Base-by-base conservation (phyloP, 2,797 vertebrate genomes). In the Cyclopterus lumpus region DNA sequence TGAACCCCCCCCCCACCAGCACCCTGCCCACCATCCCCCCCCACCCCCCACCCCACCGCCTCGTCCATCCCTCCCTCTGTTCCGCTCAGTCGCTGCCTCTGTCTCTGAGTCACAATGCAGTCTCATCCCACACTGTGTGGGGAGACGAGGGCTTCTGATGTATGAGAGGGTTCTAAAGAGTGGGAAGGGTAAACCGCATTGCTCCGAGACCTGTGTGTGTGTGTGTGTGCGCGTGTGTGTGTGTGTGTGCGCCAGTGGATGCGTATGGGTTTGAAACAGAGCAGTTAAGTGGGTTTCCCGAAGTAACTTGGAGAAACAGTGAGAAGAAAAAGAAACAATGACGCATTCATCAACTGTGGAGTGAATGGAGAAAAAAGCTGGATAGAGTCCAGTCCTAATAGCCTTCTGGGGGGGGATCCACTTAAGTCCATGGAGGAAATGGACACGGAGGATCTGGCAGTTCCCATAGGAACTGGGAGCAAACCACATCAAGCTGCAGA, bases 101-200 rank as follows among this genome's bases (percentile, higher is more conserved):
- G 73, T 84, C 73, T 89, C 82, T 94, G 92, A 93, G 87, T 94
- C 92, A 94, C 90, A 91, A 87, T 92, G 88, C 89, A 89, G 91
- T 89, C 90, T 87, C 86, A 88, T 88, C 93, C 93, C 80, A 94
- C 93, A 89, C 92, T 92, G 89, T 93, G 90, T 88, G 91, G 89
- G 89, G 91, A 93, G 88, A 91, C 85, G 83, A 93, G 90, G 86
- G 84, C 89, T 77, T 89, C 76, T 90, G 90, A 93, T 93, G 88
- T 87, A 89, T 86, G 87, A 90, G 90, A 90, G 91, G 85, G 86
- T 89, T 92, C 85, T 40, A 83, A 91, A 86, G 90, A 87, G 90
- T 93, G 83, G 90, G 90, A 87, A 88, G 93, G 87, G 82, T 78
- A 85, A 89, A 92, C 84, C 61, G 42, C 85, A 86, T 83, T 85